These are phyloP conservation scores for Chaetophractus vellerosus DNA, from an alignment of 2,797 vertebrate genomes.

Conservation along the genomic window DNA sequence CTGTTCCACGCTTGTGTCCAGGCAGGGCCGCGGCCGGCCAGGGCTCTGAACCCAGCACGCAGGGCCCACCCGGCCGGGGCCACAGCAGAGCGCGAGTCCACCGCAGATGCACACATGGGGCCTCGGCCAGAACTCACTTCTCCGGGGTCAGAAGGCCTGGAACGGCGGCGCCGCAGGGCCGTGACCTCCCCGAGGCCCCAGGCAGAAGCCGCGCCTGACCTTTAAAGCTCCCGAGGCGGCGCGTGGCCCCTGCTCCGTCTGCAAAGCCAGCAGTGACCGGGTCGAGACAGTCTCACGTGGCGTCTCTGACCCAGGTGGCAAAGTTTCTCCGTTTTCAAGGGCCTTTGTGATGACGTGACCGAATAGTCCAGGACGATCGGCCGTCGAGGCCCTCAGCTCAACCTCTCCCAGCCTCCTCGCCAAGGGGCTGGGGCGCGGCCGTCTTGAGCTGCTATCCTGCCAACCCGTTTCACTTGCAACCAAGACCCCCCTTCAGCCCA, in stretches of 20 bases:
- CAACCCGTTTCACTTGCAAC: not conserved
- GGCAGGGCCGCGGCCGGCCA: too few relatives aligned
- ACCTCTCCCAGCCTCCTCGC: not conserved
- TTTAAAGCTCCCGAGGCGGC: not conserved
- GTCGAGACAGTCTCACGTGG: not conserved
- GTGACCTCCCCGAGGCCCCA: not conserved
- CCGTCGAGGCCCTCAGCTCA: not conserved
- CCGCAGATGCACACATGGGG: too few relatives aligned
- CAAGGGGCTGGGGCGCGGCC: not conserved
- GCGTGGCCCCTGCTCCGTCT: not conserved
- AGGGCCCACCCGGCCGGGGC: too few relatives aligned
- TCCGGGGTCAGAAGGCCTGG: too few relatives aligned
- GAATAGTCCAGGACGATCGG: not conserved
- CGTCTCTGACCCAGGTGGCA: not conserved
- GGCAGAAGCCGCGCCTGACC: not conserved
- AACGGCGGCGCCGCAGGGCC: too few relatives aligned
- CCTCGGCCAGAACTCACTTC: too few relatives aligned
- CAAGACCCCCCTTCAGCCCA: not conserved
- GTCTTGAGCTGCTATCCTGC: not conserved
- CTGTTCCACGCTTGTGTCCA: too few relatives aligned
- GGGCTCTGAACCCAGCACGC: too few relatives aligned
- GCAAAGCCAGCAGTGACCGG: not conserved
- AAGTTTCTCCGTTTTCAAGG: not conserved
- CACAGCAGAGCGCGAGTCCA: too few relatives aligned
- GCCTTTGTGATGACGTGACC: not conserved